phyloP scores from a whole-genome alignment of 2,113 vertebrate species.

The Mugil cephalus region DNA sequence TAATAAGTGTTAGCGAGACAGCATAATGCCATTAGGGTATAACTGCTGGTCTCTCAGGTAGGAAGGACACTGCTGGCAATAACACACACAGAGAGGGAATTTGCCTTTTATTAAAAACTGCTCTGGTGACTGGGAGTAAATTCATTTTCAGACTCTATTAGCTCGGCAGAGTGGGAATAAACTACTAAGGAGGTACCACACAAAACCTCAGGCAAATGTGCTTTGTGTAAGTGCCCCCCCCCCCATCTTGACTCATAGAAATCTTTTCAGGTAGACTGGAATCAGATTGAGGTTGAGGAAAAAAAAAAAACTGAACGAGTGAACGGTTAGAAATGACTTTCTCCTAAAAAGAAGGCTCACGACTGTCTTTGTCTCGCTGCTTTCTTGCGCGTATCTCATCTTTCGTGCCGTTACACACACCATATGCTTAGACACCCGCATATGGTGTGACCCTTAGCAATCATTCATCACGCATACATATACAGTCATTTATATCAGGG shows the following conservation, averaged over 20 bases:
- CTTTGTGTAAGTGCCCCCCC: constrained; percentile 30
- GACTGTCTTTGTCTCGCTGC: neutral
- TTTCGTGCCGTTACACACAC: constrained; percentile 38
- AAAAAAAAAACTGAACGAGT: neutral
- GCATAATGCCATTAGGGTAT: constrained; percentile 73
- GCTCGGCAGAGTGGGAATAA: constrained; percentile 67
- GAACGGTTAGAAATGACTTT: no score
- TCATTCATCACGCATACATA: constrained; percentile 64
- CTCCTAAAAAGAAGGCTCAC: constrained; percentile 2
- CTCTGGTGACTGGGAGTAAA: constrained; percentile 79
- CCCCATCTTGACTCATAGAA: constrained; percentile 42
- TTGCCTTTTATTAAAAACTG: constrained; percentile 83
- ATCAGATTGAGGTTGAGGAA: neutral
- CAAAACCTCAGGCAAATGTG: constrained; percentile 50
- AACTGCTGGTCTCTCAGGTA: constrained; percentile 70
- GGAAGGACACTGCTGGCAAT: constrained; percentile 79
- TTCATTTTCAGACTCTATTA: constrained; percentile 83
- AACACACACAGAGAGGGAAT: constrained; percentile 65
- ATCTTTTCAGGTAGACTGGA: constrained; percentile 31
- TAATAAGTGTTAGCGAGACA: constrained; percentile 71
- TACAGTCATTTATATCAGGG: constrained; percentile 56
- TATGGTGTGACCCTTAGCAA: constrained; percentile 2
- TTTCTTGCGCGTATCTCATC: constrained; percentile 7
- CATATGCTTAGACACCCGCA: constrained; percentile 20
- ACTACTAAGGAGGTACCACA: constrained; percentile 40